Evolutionary conservation across 2,888 invertebrate species (phyloP).

Genomic region (Acanthoscelides obtectus): DNA sequence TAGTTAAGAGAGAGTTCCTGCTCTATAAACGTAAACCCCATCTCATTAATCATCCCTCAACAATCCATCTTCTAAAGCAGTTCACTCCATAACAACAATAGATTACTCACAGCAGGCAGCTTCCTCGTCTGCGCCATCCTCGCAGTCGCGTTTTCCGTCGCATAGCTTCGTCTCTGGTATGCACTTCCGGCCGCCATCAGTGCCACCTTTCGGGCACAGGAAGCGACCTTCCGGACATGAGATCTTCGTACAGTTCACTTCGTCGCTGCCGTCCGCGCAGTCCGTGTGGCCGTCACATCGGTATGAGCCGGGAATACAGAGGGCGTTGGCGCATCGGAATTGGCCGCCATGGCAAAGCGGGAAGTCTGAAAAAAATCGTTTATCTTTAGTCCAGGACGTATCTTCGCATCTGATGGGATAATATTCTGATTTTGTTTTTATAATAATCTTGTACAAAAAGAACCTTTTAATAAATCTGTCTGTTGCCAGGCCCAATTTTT

Average conservation of each 20-base stretch:
- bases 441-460: too few species aligned
- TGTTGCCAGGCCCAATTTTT: too few species aligned
- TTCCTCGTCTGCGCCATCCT: slow-evolving; percentile 87
- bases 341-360: slow-evolving; percentile 85
- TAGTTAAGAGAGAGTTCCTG: too few species aligned
- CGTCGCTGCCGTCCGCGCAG: slow-evolving; percentile 88
- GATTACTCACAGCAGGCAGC: slow-evolving; percentile 76
- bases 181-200: slow-evolving; percentile 74
- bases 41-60: too few species aligned
- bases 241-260: slow-evolving; percentile 80
- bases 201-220: slow-evolving; percentile 75
- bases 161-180: slow-evolving; percentile 85
- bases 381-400: too few species aligned
- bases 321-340: slow-evolving; percentile 87
- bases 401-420: too few species aligned
- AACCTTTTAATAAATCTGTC: too few species aligned
- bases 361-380: slow-evolving; percentile 58
- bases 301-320: slow-evolving; percentile 86
- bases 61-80: too few species aligned
- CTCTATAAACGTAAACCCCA: too few species aligned
- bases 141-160: slow-evolving; percentile 86
- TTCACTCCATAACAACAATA: too few species aligned
- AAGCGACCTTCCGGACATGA: slow-evolving; percentile 89
- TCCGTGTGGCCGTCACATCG: slow-evolving; percentile 85
- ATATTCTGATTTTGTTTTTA: too few species aligned